phyloP scores from a whole-genome alignment of 92 coral and sea anemone species.

The Phenganax subtilis region DNA sequence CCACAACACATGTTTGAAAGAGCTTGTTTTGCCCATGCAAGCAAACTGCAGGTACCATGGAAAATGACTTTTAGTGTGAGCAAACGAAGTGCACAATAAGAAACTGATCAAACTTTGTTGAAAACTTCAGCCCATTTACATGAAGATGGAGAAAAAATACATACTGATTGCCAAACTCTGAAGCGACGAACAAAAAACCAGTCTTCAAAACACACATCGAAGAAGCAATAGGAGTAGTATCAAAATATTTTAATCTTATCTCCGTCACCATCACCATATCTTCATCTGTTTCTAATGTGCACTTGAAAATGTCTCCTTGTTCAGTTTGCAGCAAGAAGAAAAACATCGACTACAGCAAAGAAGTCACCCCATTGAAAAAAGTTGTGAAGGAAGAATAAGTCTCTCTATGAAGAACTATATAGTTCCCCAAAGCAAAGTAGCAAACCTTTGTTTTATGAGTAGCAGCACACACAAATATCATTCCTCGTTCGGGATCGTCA shows the following conservation, averaged over 20 bases:
- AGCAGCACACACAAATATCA: slow-evolving; percentile 98
- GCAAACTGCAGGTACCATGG: too few relatives aligned
- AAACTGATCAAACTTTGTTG: background rate
- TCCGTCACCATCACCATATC: slow-evolving; percentile 94
- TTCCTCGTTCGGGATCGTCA: slow-evolving; percentile 95
- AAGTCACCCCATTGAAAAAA: background rate
- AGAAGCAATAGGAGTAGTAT: slow-evolving; percentile 82
- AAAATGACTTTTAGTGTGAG: too few relatives aligned
- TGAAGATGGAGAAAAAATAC: slow-evolving; percentile 21
- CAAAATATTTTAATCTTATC: slow-evolving; percentile 94
- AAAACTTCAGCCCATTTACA: background rate
- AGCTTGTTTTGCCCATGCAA: too few relatives aligned
- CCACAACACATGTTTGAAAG: too few relatives aligned
- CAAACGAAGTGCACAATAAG: too few relatives aligned
- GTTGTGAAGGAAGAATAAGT: background rate
- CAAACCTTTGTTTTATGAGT: slow-evolving; percentile 97
- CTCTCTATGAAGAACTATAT: background rate
- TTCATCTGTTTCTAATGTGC: slow-evolving; percentile 90
- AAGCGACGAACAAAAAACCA: slow-evolving; percentile 90
- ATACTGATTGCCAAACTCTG: slow-evolving; percentile 99
- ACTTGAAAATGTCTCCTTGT: slow-evolving; percentile 94
- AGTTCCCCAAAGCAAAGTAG: background rate
- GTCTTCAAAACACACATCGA: slow-evolving; percentile 94
- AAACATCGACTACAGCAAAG: slow-evolving; percentile 76
- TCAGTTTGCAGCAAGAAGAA: slow-evolving; percentile 98